Evolutionary conservation across 2,113 vertebrate species (phyloP).

Genomic region (Bambusicola thoracicus): DNA sequence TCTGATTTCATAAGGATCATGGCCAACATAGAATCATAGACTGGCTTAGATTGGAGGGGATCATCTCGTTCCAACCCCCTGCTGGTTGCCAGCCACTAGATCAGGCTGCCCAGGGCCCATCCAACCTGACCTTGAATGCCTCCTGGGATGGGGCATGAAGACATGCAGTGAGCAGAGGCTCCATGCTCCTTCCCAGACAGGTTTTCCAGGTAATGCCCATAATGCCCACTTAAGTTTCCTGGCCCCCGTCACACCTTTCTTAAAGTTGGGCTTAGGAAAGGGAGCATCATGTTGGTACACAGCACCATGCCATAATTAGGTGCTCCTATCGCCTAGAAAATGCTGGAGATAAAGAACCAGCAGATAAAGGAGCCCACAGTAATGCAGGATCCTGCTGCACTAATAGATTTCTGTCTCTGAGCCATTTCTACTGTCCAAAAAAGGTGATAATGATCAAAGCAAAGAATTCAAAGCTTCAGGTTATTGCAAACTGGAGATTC

Average conservation of each 20-base stretch:
- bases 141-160: too few species aligned
- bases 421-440: background rate
- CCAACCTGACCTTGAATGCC: too few species aligned
- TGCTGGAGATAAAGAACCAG: background rate
- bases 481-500: background rate
- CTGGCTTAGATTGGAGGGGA: too few species aligned
- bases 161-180: background rate
- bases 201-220: background rate
- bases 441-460: background rate
- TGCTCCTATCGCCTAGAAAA: background rate
- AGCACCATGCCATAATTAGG: background rate
- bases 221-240: background rate
- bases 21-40: too few species aligned
- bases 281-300: rapidly evolving
- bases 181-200: background rate
- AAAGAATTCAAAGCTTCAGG: background rate
- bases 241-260: background rate
- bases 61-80: too few species aligned
- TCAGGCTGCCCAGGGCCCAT: too few species aligned
- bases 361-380: background rate
- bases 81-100: too few species aligned
- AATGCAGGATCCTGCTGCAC: background rate
- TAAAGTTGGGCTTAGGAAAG: background rate
- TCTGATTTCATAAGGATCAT: background rate
- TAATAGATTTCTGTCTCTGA: background rate